A percentile compares a stretch with the other conserved stretches of the same genome.
Evolutionary conservation across 2,113 vertebrate genomes (phyloP).

Genomic region (Grammomys surdaster): DNA sequence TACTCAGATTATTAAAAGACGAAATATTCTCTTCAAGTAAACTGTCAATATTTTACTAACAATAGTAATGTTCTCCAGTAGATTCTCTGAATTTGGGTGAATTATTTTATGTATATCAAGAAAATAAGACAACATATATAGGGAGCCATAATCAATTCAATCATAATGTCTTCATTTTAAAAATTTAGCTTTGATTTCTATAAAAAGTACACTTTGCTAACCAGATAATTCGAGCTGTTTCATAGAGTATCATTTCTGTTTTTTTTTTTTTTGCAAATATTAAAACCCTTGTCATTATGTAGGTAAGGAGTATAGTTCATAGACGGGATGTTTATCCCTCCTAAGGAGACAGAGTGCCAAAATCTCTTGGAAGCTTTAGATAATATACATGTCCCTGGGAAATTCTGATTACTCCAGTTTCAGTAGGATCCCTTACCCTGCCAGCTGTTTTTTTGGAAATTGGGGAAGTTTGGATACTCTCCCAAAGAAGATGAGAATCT

Average conservation of each 20-base stretch:
- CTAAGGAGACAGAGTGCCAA: neutral
- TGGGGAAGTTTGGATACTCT: neutral
- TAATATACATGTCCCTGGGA: neutral
- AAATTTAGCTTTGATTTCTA: slow-evolving; percentile 9
- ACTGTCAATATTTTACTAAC: slow-evolving; percentile 12
- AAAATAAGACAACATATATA: slow-evolving; percentile 37
- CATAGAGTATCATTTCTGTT: neutral
- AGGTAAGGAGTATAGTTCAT: slow-evolving; percentile 3
- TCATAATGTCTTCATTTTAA: slow-evolving; percentile 14
- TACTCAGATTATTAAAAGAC: slow-evolving; percentile 20
- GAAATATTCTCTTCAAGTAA: slow-evolving; percentile 17
- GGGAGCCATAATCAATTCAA: neutral
- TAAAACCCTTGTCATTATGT: neutral
- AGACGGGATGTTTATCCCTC: neutral
- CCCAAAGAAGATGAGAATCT: neutral
- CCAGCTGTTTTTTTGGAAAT: neutral
- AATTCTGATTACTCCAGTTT: slow-evolving; percentile 40
- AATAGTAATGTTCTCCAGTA: neutral
- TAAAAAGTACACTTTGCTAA: slow-evolving; percentile 33
- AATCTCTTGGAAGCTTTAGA: neutral
- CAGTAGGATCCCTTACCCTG: neutral
- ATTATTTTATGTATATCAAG: slow-evolving; percentile 10
- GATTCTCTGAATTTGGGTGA: slow-evolving; percentile 12
- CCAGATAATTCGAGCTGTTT: neutral
- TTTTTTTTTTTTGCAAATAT: neutral